Conservation (phyloP, 2,797 vertebrate genomes). For the Acomys russatus region DNA sequence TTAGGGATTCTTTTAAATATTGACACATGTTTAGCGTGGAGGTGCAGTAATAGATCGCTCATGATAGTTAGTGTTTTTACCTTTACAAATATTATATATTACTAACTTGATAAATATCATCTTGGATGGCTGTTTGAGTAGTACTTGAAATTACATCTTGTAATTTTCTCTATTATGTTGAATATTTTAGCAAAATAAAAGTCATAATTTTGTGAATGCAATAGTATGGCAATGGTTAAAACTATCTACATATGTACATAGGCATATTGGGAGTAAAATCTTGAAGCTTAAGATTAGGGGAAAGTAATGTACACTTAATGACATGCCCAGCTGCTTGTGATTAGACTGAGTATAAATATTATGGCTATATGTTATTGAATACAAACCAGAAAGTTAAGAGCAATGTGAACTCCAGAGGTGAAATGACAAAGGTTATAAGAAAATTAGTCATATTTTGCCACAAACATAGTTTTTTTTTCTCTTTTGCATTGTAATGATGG, state of each 20-base stretch:
- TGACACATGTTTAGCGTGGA: not conserved
- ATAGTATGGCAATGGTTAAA: slow-evolving; percentile 13
- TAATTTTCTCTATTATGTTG: slow-evolving; percentile 66
- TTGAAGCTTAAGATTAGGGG: slow-evolving; percentile 20
- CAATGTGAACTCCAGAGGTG: slow-evolving; percentile 46
- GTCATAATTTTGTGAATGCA: not conserved
- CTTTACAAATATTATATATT: slow-evolving; percentile 24
- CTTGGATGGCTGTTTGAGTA: slow-evolving; percentile 69
- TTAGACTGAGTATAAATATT: slow-evolving; percentile 59
- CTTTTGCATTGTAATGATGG: not conserved
- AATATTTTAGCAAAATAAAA: slow-evolving; percentile 74
- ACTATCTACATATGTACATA: slow-evolving; percentile 39
- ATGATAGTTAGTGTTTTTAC: slow-evolving; percentile 43
- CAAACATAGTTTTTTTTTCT: not conserved
- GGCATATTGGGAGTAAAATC: slow-evolving; percentile 4
- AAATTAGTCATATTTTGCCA: slow-evolving; percentile 57
- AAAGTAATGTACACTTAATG: not conserved
- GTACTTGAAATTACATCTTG: slow-evolving; percentile 61
- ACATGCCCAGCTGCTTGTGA: not conserved
- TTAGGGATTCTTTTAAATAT: not conserved
- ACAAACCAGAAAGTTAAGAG: slow-evolving; percentile 44
- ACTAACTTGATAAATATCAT: slow-evolving; percentile 53
- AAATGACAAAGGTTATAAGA: slow-evolving; percentile 51
- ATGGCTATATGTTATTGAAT: slow-evolving; percentile 52
- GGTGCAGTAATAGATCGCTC: not conserved